Evolutionary conservation across 2,888 invertebrate species (phyloP).

Genomic region (Brachyptera risi): DNA sequence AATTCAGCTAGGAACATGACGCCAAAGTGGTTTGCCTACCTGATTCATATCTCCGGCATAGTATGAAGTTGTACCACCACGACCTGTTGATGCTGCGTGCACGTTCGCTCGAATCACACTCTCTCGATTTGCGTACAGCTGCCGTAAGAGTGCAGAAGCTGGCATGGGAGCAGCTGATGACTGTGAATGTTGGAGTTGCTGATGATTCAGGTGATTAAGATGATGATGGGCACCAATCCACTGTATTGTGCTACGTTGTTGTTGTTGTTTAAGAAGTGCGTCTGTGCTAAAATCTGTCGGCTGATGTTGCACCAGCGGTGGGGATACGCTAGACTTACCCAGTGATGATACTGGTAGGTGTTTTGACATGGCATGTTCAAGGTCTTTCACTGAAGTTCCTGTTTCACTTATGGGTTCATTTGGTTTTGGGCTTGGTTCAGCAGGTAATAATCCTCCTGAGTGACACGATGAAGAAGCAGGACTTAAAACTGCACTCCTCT

Average conservation of each 20-base stretch:
- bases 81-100: conserved; percentile 42
- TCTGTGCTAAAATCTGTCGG: conserved; percentile 87
- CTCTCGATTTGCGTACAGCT: conserved; percentile 89
- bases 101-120: conserved; percentile 92
- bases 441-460: conserved; percentile 42
- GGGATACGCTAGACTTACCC: conserved; percentile 36
- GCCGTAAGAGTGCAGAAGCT: conserved; percentile 83
- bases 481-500: conserved; percentile 50
- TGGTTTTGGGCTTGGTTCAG: conserved; percentile 44
- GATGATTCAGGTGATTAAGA: conserved; percentile 55
- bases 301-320: conserved; percentile 55
- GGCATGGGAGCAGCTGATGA: conserved; percentile 57
- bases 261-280: conserved; percentile 74
- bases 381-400: conserved; percentile 72
- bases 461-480: conserved; percentile 61
- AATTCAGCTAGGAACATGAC: conserved; percentile 36
- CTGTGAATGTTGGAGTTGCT: conserved; percentile 49
- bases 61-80: conserved; percentile 41
- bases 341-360: conserved; percentile 67
- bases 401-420: conserved; percentile 39
- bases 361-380: conserved; percentile 96
- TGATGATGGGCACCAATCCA: conserved; percentile 85
- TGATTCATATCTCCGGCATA: conserved; percentile 54
- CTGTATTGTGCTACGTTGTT: conserved; percentile 79
- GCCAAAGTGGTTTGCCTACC: too few relatives aligned